A percentile compares a stretch with the other conserved stretches of the same genome.
Evolutionary conservation across 2,113 vertebrate genomes (phyloP).

Genomic region (Coturnix japonica): DNA sequence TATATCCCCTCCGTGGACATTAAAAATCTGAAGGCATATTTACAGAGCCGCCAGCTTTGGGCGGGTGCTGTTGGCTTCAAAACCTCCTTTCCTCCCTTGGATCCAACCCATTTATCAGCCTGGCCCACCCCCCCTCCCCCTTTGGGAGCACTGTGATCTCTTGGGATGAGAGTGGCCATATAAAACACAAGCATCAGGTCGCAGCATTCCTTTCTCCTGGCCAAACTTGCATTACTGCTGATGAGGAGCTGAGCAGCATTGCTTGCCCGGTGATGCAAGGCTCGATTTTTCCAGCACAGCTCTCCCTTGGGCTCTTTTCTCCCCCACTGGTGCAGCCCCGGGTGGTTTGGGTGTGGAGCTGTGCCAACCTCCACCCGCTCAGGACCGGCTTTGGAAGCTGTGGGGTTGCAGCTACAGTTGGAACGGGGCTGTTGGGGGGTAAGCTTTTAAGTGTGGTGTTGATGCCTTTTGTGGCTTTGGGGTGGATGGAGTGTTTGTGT

Average conservation of each 20-base stretch:
- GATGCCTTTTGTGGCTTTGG: not conserved
- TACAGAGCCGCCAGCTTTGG: conserved; percentile 61
- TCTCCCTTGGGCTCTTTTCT: conserved; percentile 41
- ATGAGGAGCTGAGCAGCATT: not conserved
- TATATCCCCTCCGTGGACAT: not conserved
- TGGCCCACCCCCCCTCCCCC: conserved; percentile 46
- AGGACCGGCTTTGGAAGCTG: conserved; percentile 20
- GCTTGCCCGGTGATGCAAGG: conserved; percentile 60
- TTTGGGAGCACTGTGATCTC: not conserved
- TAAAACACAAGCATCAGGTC: conserved; percentile 53
- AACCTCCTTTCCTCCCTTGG: conserved; percentile 60
- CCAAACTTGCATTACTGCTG: not conserved
- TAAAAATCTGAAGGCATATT: conserved; percentile 63
- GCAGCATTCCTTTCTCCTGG: conserved; percentile 2
- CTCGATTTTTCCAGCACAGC: conserved; percentile 50
- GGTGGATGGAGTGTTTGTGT: not conserved
- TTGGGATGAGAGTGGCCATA: not conserved
- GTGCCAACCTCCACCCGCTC: not conserved
- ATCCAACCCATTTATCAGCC: conserved; percentile 57
- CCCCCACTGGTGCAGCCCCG: conserved; percentile 19
- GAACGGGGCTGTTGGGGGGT: conserved; percentile 9
- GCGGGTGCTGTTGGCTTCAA: conserved; percentile 51
- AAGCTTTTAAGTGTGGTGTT: conserved; percentile 23
- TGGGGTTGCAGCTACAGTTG: conserved; percentile 1
- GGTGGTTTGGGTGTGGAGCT: conserved; percentile 16